Percentiles rank a stretch among this genome's conserved stretches.
Conservation (phyloP, 2,888 invertebrate genomes). For the Troilus luridus region DNA sequence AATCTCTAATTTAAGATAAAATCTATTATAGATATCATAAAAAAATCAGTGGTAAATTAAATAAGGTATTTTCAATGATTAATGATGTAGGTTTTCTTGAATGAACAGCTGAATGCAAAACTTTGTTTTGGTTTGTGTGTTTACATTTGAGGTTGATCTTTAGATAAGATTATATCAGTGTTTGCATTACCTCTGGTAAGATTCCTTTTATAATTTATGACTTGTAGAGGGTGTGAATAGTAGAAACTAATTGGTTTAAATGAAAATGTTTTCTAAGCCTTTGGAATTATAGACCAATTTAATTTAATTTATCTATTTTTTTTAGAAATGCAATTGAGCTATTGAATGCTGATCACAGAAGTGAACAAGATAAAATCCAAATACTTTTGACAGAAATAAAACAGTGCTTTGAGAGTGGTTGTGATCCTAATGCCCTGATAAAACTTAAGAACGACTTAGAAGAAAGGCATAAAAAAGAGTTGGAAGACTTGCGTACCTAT, state of each 20-base stretch:
- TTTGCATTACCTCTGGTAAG: background rate
- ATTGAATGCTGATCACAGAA: slow-evolving; percentile 73
- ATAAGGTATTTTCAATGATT: background rate
- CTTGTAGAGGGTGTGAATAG: background rate
- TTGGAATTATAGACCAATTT: background rate
- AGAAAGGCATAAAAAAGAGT: slow-evolving; percentile 79
- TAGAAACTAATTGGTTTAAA: background rate
- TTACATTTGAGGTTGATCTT: background rate
- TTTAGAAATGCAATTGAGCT: slow-evolving; percentile 71
- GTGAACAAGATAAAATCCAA: slow-evolving; percentile 70
- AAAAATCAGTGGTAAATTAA: too few species aligned
- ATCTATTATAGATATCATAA: too few species aligned
- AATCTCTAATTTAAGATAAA: background rate
- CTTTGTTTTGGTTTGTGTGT: background rate
- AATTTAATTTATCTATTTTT: slow-evolving; percentile 40
- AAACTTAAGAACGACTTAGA: slow-evolving; percentile 72
- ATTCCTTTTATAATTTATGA: background rate
- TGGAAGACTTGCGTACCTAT: slow-evolving; percentile 84
- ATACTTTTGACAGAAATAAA: slow-evolving; percentile 70
- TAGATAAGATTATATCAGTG: background rate
- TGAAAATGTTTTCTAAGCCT: background rate
- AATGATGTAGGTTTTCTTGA: background rate
- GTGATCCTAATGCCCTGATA: slow-evolving; percentile 61
- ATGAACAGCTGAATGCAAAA: background rate
- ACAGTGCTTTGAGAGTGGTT: slow-evolving; percentile 65